Percentiles rank a stretch among this genome's conserved stretches.
These are phyloP conservation scores for Oreotragus oreotragus DNA, from an alignment of 2,113 vertebrate genomes.

Conservation along the genomic window DNA sequence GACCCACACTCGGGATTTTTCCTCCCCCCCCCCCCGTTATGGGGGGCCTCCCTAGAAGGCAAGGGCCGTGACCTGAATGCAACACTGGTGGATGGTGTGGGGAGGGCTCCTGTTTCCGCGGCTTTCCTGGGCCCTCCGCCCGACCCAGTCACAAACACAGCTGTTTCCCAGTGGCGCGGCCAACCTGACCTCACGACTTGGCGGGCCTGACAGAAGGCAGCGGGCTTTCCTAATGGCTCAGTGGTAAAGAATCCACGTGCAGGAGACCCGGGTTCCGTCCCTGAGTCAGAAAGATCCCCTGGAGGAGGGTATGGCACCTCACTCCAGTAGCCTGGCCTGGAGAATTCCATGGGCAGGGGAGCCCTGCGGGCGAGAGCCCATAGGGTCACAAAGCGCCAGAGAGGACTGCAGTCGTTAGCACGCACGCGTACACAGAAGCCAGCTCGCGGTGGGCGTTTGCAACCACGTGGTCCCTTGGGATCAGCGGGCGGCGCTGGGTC, in stretches of 20 bases:
- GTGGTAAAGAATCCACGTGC: accelerated
- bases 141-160: accelerated
- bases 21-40: accelerated
- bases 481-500: no score
- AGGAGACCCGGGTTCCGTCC: not conserved
- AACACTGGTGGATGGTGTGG: accelerated
- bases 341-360: not conserved
- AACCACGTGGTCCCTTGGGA: accelerated
- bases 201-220: not conserved
- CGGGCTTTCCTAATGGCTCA: not conserved
- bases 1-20: accelerated
- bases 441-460: accelerated
- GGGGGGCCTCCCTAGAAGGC: not conserved
- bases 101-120: accelerated
- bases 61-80: accelerated
- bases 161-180: no score
- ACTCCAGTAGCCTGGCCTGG: not conserved
- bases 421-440: not conserved
- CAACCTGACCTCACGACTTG: accelerated
- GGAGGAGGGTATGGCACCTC: not conserved
- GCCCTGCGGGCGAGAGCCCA: not conserved
- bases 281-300: not conserved
- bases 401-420: accelerated
- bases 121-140: not conserved
- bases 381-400: not conserved